Conservation (phyloP, 2,888 invertebrate species). For the Oeneis ivallda region DNA sequence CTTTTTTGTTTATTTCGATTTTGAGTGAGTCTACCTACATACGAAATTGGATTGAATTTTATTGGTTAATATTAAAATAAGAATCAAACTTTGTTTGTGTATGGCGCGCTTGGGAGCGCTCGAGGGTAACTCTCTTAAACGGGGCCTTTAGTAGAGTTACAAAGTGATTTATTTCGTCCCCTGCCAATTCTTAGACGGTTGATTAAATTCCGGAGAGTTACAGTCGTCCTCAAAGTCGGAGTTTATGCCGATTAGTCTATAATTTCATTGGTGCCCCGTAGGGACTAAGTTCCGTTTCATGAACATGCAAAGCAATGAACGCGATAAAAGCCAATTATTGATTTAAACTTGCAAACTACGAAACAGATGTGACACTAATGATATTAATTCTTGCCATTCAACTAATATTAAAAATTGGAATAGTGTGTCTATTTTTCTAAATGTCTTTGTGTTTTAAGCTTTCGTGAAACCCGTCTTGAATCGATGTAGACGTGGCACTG, state of each 20-base stretch:
- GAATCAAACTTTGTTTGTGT: too few species aligned
- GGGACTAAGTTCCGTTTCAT: constrained; percentile 20
- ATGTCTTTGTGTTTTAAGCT: too few species aligned
- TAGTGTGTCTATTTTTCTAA: too few species aligned
- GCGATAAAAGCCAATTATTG: constrained; percentile 15
- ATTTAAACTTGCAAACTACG: constrained; percentile 9
- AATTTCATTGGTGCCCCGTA: constrained; percentile 54
- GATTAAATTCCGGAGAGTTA: constrained; percentile 70
- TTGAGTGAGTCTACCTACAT: too few species aligned
- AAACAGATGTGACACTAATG: too few species aligned
- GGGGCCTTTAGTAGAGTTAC: constrained; percentile 35
- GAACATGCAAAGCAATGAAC: constrained; percentile 20
- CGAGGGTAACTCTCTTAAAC: constrained; percentile 35
- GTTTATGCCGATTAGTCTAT: constrained; percentile 69
- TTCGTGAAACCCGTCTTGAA: too few species aligned
- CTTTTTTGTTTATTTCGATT: too few species aligned
- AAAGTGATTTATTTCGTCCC: constrained; percentile 61
- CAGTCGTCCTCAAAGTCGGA: constrained; percentile 61
- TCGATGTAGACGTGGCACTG: too few species aligned
- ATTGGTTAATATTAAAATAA: too few species aligned
- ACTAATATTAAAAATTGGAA: not conserved
- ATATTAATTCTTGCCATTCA: too few species aligned
- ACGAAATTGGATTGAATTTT: too few species aligned
- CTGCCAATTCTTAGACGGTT: constrained; percentile 67
- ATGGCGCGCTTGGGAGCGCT: too few species aligned